Evolutionary conservation across 2,888 invertebrate species (phyloP).

Genomic region (Allophyes oxyacanthae): DNA sequence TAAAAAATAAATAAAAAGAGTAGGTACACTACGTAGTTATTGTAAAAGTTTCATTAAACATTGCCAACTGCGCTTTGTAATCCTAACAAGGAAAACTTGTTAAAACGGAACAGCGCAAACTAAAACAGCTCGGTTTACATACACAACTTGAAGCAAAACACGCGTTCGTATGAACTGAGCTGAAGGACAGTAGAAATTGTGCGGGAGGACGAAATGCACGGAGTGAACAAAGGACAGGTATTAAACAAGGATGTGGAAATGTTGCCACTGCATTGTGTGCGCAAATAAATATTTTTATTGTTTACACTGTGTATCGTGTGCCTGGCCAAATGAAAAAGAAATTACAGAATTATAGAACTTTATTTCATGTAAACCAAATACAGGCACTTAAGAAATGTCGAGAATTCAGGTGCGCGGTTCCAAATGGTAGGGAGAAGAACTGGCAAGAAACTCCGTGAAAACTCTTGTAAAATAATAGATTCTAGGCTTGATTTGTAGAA

Average conservation of each 20-base stretch:
- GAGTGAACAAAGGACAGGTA: constrained; percentile 51
- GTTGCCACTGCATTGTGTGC: constrained; percentile 46
- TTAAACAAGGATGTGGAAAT: constrained; percentile 60
- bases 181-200: constrained; percentile 57
- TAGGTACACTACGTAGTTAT: no score
- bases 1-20: no score
- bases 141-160: constrained; percentile 40
- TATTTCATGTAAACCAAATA: no score
- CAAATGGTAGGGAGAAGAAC: no score
- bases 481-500: no score
- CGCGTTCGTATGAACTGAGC: constrained; percentile 33
- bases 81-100: constrained; percentile 38
- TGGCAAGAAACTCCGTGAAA: no score
- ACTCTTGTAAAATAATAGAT: no score
- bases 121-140: constrained; percentile 44
- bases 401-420: no score
- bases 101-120: constrained; percentile 41
- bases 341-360: constrained; percentile 8
- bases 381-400: no score
- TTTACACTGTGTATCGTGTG: constrained; percentile 30
- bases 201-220: constrained; percentile 52
- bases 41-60: no score
- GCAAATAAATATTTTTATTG: constrained; percentile 50
- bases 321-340: constrained; percentile 21
- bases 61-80: constrained; percentile 24